Conservation (phyloP, 2,113 vertebrate genomes). For the Perccottus glenii region DNA sequence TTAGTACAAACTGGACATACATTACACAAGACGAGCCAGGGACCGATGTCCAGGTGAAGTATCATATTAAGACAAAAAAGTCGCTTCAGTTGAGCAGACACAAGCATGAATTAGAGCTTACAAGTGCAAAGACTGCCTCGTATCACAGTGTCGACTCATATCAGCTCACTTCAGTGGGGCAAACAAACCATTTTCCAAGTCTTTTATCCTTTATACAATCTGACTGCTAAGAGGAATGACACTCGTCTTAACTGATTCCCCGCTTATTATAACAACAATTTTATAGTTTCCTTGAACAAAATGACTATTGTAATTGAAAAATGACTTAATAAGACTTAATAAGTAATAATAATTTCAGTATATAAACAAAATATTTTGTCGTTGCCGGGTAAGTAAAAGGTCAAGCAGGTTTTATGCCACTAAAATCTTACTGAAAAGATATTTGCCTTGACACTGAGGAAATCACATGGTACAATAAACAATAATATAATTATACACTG, state of each 20-base stretch:
- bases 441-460: too few relatives aligned
- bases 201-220: background rate
- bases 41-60: conserved; percentile 6
- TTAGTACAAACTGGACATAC: conserved; percentile 8
- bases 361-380: too few relatives aligned
- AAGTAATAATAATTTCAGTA: too few relatives aligned
- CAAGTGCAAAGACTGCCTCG: conserved; percentile 11
- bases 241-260: background rate
- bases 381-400: too few relatives aligned
- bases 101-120: background rate
- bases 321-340: too few relatives aligned
- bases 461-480: too few relatives aligned
- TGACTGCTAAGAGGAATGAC: background rate
- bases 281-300: too few relatives aligned
- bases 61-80: conserved; percentile 23
- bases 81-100: background rate
- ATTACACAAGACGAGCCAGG: background rate
- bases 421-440: too few relatives aligned
- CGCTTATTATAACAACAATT: too few relatives aligned
- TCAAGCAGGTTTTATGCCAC: too few relatives aligned
- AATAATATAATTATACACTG: too few relatives aligned
- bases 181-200: background rate
- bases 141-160: conserved; percentile 19
- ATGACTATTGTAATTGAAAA: too few relatives aligned
- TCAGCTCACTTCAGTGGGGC: conserved; percentile 6